Base-by-base conservation (phyloP, 2,888 invertebrate species). In the Azorinus chamasolen region DNA sequence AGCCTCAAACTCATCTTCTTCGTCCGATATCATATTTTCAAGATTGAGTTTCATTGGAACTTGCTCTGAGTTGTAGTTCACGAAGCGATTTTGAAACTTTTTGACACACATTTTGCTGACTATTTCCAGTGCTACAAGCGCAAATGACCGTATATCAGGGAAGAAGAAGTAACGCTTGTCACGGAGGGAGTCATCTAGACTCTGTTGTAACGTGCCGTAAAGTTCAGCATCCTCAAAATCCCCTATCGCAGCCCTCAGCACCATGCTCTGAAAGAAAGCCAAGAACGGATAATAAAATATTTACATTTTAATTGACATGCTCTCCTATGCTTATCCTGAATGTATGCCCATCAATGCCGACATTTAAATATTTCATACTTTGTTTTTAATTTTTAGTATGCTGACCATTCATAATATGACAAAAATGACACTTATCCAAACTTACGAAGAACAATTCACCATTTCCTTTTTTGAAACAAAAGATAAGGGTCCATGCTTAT, bases 211-310 rank as follows among this genome's bases (percentile, higher is more conserved):
- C 8, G 88, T 85, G 5, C 90, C 90, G 64, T 87, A 90, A 18
- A 89, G 87, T 53, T 86, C 83, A 4, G 88, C 87, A 14, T 88
- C 84, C 62, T 90, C 90, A 68, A 90, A 90, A 65, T 90, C 90
- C 18, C 90, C 90, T 41, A 90, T 74, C 22, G 88, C 84, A 5
- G 90, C 90, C 8, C 88, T 77, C 63, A 90, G 69, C 0, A 88
- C 86, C 83, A 88, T 84, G 53, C 87, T 85, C 90, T 90, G 83
- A 55, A 84, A 79, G 22, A 14, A n/a, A 32, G 4, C 5, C 5
- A 32, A 10, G 10, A 32, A 32, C 32, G 10, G 10, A 32, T 32
- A 32, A 6, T 4, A 32, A 32, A 32, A 32, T 10, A 32, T 32
- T n/a, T n/a, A n/a, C n/a, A n/a, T n/a, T n/a, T n/a, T n/a, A n/a